A percentile compares a stretch with the other conserved stretches of the same genome.
Evolutionary conservation across 2,113 vertebrate species (phyloP).

Genomic region (Trichechus manatus): DNA sequence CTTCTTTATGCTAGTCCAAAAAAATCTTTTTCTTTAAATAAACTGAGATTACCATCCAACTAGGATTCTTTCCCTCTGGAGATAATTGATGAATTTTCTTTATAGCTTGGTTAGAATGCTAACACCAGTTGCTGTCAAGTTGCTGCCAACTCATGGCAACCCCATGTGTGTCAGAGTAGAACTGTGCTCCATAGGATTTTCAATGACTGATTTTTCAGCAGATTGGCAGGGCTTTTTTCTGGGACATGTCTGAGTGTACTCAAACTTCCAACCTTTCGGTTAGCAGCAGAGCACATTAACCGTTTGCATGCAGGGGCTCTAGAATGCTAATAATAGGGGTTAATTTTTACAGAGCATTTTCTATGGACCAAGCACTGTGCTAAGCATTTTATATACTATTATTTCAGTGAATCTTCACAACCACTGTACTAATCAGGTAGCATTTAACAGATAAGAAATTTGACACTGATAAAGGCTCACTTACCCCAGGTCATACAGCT

Average conservation of each 20-base stretch:
- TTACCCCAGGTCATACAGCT: not conserved
- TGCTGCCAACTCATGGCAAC: not conserved
- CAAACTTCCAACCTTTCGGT: not conserved
- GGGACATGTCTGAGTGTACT: not conserved
- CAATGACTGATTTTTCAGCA: not conserved
- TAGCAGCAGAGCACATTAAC: not conserved
- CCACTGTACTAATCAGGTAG: not conserved
- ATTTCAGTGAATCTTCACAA: not conserved
- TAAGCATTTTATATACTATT: not conserved
- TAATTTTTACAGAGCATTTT: not conserved
- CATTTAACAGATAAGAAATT: conserved; percentile 23
- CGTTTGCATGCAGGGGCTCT: not conserved
- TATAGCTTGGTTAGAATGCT: not conserved
- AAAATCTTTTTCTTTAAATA: not conserved
- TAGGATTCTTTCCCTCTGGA: not conserved
- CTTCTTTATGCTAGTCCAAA: conserved; percentile 25
- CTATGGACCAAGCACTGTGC: not conserved
- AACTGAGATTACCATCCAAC: not conserved
- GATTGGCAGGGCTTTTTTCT: not conserved
- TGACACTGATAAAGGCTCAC: not conserved
- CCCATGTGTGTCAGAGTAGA: not conserved
- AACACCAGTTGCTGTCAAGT: not conserved
- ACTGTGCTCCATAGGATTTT: not conserved
- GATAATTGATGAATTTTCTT: not conserved
- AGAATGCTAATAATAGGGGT: not conserved